Evolutionary conservation across 2,113 vertebrate species (phyloP).

Genomic region (Corythornis madagascariensis): DNA sequence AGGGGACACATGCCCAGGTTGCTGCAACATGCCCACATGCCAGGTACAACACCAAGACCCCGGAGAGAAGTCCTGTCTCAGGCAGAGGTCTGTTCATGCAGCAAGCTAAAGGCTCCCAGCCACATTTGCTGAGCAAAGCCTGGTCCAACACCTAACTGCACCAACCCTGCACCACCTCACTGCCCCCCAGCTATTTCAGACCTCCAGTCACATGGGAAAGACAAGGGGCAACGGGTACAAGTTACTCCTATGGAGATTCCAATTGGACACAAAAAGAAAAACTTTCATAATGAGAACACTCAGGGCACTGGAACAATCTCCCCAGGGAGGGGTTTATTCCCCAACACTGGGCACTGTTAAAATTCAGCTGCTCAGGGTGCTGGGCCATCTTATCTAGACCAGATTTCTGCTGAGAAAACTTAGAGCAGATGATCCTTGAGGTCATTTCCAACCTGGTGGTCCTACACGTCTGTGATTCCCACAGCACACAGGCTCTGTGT

Average conservation of each 20-base stretch:
- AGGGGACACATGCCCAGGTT: rapidly evolving
- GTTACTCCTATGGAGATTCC: neutral
- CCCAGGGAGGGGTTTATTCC: neutral
- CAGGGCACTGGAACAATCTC: neutral
- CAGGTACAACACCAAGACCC: rapidly evolving
- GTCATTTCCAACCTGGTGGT: neutral
- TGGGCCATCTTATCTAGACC: neutral
- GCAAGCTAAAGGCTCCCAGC: neutral
- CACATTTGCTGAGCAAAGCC: neutral
- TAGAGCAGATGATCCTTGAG: neutral
- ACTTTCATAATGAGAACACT: neutral
- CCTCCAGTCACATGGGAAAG: neutral
- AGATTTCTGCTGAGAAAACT: neutral
- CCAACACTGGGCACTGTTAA: neutral
- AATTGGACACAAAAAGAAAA: neutral
- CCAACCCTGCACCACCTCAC: rapidly evolving
- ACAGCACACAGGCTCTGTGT: neutral
- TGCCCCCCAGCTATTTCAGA: neutral
- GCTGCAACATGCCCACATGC: rapidly evolving
- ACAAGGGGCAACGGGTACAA: neutral
- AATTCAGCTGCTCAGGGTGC: neutral
- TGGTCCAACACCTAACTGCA: neutral
- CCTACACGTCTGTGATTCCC: neutral
- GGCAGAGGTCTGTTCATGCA: neutral
- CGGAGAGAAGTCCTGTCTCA: rapidly evolving